Evolutionary conservation across 2,888 invertebrate genomes (phyloP).

Genomic region (Apamea crenata): DNA sequence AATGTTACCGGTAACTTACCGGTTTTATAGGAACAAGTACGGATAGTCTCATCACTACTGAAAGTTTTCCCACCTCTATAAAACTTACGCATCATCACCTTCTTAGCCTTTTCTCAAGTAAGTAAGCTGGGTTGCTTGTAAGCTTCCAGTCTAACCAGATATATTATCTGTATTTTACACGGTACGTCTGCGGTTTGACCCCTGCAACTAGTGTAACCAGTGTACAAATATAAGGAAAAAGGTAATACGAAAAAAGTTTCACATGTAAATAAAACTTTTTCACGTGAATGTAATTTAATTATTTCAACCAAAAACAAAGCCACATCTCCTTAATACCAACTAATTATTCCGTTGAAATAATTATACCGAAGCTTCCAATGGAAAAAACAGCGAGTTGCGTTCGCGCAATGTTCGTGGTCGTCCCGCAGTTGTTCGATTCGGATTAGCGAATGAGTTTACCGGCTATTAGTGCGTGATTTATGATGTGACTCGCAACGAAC

Average conservation of each 20-base stretch:
- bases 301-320: not conserved
- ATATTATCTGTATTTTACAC: conserved; percentile 17
- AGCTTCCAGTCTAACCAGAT: conserved; percentile 48
- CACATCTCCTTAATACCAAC: conserved; percentile 17
- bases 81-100: conserved; percentile 30
- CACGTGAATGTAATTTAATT: not conserved
- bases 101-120: conserved; percentile 27
- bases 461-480: conserved; percentile 89
- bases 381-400: conserved; percentile 59
- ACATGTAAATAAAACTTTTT: not conserved
- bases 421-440: conserved; percentile 81
- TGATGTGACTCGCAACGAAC: conserved; percentile 84
- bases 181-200: conserved; percentile 34
- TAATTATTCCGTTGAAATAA: conserved; percentile 50
- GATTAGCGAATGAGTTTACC: conserved; percentile 89
- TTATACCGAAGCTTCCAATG: conserved; percentile 36
- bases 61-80: conserved; percentile 22
- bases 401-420: conserved; percentile 71
- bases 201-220: not conserved
- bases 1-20: conserved; percentile 29
- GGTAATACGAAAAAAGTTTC: not conserved
- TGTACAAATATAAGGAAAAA: conserved; percentile 11
- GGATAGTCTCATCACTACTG: conserved; percentile 8
- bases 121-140: not conserved
- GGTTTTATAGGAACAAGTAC: conserved; percentile 26